Evolutionary conservation across 2,888 invertebrate genomes (phyloP), one percentile per base, ranked within the genome.

Genomic region (Zootermopsis nevadensis): DNA sequence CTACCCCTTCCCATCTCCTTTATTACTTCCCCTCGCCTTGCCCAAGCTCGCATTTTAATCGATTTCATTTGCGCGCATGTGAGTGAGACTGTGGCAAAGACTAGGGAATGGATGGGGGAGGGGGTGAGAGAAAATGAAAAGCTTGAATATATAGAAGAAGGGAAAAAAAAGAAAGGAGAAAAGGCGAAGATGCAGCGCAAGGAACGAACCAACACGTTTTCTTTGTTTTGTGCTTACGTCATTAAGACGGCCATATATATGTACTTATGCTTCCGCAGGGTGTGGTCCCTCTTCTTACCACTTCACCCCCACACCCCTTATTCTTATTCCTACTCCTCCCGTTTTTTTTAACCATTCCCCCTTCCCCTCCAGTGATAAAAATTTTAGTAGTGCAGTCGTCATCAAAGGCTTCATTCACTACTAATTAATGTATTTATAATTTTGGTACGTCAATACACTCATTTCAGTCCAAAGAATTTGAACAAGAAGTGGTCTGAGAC

Each of bases 31-130:
- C 85, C 85, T 84, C 77, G 69, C 82, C 83, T 81, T 83, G 84
- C 84, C 84, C 82, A 84, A 84, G 86, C 87, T 91, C 92, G 92
- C 92, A 92, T 92, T 92, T 92, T 92, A 92, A 93, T 92, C 92
- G 92, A 93, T 93, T 92, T 92, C 92, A 92, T 92, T 92, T 92
- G 92, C 92, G 90, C 90, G 92, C 92, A 92, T 92, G 92, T 92
- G 92, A 85, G 84, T 82, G 80, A 91, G 91, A 89, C 90, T 90
- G 91, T 91, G 89, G 90, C 90, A 90, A 60, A 90, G 86, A 87
- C 86, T 82, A 81, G 83, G 85, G 81, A 84, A 81, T 85, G 83
- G 85, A 87, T 86, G 86, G 82, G 83, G 85, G 81, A 84, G 80
- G 85, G 83, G 85, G 87, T 86, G 86, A 86, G 87, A 86, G 87